Evolutionary conservation across 1,140 invertebrate genomes (phyloP), one percentile per base, ranked within the genome.

Genomic region (Pissodes strobi): DNA sequence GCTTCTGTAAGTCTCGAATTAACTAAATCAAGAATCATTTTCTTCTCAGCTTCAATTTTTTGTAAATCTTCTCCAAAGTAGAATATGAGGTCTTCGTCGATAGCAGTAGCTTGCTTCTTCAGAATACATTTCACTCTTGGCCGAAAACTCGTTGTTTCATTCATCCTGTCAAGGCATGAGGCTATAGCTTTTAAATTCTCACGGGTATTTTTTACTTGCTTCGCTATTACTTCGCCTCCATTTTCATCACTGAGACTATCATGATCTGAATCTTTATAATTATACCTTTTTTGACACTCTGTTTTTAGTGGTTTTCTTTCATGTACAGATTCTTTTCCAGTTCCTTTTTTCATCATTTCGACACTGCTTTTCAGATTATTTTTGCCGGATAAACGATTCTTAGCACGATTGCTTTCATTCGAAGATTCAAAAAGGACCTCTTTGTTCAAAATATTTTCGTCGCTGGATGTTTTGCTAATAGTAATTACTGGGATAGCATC

Each of bases 391-490:
- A n/a, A n/a, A n/a, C n/a, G n/a, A n/a, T n/a, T n/a, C n/a, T n/a
- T n/a, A n/a, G n/a, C n/a, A n/a, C n/a, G n/a, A n/a, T n/a, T n/a
- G n/a, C n/a, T n/a, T n/a, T n/a, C n/a, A n/a, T n/a, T n/a, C n/a
- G n/a, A n/a, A n/a, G n/a, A n/a, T n/a, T n/a, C n/a, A n/a, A n/a
- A n/a, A n/a, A n/a, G n/a, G n/a, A n/a, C 30, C 8, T 64, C 43
- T 19, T 49, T 49, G 13, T 81, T 77, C 17, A 83, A 74, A 52
- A 83, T 79, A 72, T 82, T 82, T 72, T 87, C 85, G 38, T 84
- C 81, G 67, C 85, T 87, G 70, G 85, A 84, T 1, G 85, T 87
- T 63, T 85, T 86, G 74, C 86, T 88, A 45, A 88, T 88, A 15
- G 84, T 87, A 66, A 88, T 88, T 13, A 85, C 84, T 13, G 87